Evolutionary conservation across 2,888 invertebrate genomes (phyloP), one percentile per base, ranked within the genome.

Genomic region (Fragum fragum): DNA sequence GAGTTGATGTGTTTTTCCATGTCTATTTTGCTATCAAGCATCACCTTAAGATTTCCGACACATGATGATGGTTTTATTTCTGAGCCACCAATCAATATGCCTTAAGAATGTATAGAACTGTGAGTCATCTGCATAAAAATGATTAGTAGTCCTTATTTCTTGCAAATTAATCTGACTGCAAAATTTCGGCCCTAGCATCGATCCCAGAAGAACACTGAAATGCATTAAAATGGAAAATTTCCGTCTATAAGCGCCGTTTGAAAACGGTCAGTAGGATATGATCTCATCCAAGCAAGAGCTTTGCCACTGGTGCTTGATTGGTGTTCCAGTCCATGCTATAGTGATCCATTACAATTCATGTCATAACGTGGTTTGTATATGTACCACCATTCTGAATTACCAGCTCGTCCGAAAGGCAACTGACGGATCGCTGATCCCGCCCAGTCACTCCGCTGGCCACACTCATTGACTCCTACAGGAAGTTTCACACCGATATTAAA

Each of bases 41-140:
- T 59, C 14, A 68, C 79, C 59, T 77, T 72, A 52, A 77, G 74
- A 36, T 79, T 83, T 61, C 73, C 36, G 9, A 79, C 83, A 63
- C 59, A 61, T 16, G 26, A 42, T 16, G 42, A 23, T 53, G 59
- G 47, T 21, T 55, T 73, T 16, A 72, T 81, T 7, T 59, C 55
- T 23, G 73, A 55, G 32, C 52, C 26, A 36, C 47, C 73, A 26
- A 53, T 55, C 26, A 55, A 74, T 59, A 18, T 74, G 79, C 68
- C 57, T 66, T 47, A 85, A 82, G 14, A 69, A 73, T n/a, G 74
- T 14, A 21, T 80, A 75, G 5, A 85, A n/a, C 61, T 82, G 80
- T 32, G 76, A 78, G 42, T 84, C 77, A 55, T 76, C 79, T 18
- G 79, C 79, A 73, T 76, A 79, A 57, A 79, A 83, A 66, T 84